Conservation (phyloP, 2,888 invertebrate species). For the Cheiracanthium punctorium region DNA sequence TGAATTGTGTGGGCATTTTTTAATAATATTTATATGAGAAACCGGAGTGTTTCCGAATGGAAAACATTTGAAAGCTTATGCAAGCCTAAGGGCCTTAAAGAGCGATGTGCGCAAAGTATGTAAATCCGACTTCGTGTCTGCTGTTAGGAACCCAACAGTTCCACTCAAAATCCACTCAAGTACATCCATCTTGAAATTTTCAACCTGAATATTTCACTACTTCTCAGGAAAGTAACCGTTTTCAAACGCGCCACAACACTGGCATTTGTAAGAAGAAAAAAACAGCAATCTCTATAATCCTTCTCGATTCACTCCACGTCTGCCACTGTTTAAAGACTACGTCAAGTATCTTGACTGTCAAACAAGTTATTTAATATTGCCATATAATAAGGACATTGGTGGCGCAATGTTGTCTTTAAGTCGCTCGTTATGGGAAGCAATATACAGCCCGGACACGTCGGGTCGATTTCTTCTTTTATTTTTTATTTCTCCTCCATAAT, state of each 20-base stretch:
- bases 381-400: constrained; percentile 35
- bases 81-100: too few species aligned
- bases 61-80: too few species aligned
- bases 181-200: too few species aligned
- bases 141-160: too few species aligned
- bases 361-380: constrained; percentile 46
- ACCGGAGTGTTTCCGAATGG: too few species aligned
- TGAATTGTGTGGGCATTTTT: too few species aligned
- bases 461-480: not conserved
- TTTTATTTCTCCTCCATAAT: constrained; percentile 32
- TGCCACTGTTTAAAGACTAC: not conserved
- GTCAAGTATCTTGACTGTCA: constrained; percentile 16
- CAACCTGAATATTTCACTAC: too few species aligned
- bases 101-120: too few species aligned
- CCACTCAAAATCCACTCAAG: too few species aligned
- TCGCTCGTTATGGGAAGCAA: constrained; percentile 21
- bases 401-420: constrained; percentile 22
- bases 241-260: not conserved
- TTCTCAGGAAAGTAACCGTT: not conserved
- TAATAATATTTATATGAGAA: too few species aligned
- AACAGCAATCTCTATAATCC: not conserved
- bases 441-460: constrained; percentile 52
- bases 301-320: not conserved
- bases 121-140: too few species aligned
- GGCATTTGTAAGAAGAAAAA: not conserved